Conservation (phyloP, 2,797 vertebrate genomes). For the Heteromormyrus szaboi region DNA sequence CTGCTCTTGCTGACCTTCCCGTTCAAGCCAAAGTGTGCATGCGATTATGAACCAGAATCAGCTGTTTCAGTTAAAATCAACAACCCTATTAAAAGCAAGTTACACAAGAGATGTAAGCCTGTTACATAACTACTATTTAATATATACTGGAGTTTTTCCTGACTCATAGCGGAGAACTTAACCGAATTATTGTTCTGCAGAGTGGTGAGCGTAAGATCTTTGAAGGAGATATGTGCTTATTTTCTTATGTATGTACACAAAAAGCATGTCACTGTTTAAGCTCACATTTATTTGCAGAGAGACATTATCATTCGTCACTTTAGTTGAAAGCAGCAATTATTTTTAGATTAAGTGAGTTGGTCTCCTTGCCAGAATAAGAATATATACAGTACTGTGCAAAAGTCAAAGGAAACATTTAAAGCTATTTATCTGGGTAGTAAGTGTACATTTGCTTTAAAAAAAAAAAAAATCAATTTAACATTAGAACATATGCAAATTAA, state of each 20-base stretch:
- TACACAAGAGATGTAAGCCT: background rate
- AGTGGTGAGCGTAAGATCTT: background rate
- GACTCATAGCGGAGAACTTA: background rate
- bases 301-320: background rate
- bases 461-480: background rate
- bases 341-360: background rate
- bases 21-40: background rate
- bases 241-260: background rate
- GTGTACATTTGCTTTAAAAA: background rate
- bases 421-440: background rate
- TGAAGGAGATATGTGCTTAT: background rate
- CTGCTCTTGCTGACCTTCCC: background rate
- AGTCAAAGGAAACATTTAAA: background rate
- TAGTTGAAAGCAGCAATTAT: background rate
- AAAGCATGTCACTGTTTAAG: background rate
- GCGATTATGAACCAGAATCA: background rate
- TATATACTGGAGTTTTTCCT: background rate
- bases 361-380: background rate
- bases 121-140: conserved; percentile 7
- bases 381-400: background rate
- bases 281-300: background rate
- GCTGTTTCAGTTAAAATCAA: background rate
- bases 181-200: background rate
- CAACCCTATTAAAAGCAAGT: conserved; percentile 1
- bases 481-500: background rate